Percentiles rank a stretch among this genome's conserved stretches.
Conservation (phyloP, 2,888 invertebrate genomes). For the Carabus problematicus region DNA sequence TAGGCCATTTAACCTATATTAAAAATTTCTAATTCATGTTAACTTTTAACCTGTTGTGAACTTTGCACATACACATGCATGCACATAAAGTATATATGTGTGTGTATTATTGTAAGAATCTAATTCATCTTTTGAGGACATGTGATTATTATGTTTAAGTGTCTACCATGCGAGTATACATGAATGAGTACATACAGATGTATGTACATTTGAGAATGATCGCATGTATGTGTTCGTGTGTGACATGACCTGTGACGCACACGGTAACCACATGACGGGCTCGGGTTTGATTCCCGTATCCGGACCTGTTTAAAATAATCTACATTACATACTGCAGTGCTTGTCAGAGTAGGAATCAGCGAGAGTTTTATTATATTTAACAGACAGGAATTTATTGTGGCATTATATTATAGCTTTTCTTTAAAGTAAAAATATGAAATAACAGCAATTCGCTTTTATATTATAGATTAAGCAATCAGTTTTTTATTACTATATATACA, state of each 20-base stretch:
- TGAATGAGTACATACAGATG: too few species aligned
- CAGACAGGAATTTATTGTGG: too few species aligned
- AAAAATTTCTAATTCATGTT: slow-evolving; percentile 22
- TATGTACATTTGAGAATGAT: too few species aligned
- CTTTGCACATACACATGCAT: slow-evolving; percentile 1
- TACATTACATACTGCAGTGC: background rate
- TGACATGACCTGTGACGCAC: background rate
- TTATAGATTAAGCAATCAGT: too few species aligned
- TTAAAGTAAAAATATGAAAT: too few species aligned
- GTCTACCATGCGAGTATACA: background rate
- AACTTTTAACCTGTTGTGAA: slow-evolving; percentile 31
- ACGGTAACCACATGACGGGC: slow-evolving; percentile 1
- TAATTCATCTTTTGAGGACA: slow-evolving; percentile 30
- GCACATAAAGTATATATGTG: slow-evolving; percentile 3
- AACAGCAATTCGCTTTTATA: too few species aligned
- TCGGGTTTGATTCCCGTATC: slow-evolving; percentile 1
- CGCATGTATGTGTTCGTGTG: too few species aligned
- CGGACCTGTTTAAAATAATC: slow-evolving; percentile 9
- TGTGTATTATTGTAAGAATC: slow-evolving; percentile 22
- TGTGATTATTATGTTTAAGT: slow-evolving; percentile 1
- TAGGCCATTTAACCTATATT: too few species aligned
- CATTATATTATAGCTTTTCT: too few species aligned
- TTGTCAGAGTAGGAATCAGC: background rate
- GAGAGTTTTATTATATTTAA: background rate
- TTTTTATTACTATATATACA: too few species aligned